Conservation (phyloP, 2,888 invertebrate species). For the Cerastoderma edule region DNA sequence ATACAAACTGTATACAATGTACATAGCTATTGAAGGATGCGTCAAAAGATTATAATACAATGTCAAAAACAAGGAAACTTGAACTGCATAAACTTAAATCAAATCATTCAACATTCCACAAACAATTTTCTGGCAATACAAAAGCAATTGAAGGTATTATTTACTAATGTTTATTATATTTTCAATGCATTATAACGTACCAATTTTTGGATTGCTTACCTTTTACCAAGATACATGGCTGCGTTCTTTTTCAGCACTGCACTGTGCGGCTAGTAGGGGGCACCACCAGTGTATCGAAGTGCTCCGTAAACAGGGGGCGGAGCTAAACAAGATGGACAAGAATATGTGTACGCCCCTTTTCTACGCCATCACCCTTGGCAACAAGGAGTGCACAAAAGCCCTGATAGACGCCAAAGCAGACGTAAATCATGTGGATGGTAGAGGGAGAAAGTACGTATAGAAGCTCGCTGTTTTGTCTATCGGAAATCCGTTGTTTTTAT, state of each 20-base stretch:
- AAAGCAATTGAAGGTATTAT: too few species aligned
- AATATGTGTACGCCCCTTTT: conserved; percentile 98
- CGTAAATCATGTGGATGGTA: conserved; percentile 95
- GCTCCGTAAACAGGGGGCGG: conserved; percentile 88
- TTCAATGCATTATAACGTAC: too few species aligned
- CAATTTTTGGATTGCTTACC: neutral
- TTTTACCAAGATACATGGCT: neutral
- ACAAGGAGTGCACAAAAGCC: conserved; percentile 95
- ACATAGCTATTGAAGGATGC: too few species aligned
- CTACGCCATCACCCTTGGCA: conserved; percentile 97
- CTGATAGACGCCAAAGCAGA: conserved; percentile 95
- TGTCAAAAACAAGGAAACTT: too few species aligned
- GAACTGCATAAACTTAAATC: too few species aligned
- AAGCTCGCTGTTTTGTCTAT: neutral
- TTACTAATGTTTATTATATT: too few species aligned
- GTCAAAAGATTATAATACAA: too few species aligned
- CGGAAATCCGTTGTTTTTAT: too few species aligned
- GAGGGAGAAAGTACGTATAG: conserved; percentile 90
- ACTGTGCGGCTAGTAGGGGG: conserved; percentile 98
- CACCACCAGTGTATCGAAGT: conserved; percentile 96
- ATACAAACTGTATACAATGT: too few species aligned
- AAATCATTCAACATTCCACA: too few species aligned
- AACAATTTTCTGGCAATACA: too few species aligned
- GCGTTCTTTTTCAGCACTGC: conserved; percentile 88
- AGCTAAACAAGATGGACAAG: conserved; percentile 94